phyloP scores from a whole-genome alignment of 1,140 invertebrate species.

The Ceratosolen solmsi region DNA sequence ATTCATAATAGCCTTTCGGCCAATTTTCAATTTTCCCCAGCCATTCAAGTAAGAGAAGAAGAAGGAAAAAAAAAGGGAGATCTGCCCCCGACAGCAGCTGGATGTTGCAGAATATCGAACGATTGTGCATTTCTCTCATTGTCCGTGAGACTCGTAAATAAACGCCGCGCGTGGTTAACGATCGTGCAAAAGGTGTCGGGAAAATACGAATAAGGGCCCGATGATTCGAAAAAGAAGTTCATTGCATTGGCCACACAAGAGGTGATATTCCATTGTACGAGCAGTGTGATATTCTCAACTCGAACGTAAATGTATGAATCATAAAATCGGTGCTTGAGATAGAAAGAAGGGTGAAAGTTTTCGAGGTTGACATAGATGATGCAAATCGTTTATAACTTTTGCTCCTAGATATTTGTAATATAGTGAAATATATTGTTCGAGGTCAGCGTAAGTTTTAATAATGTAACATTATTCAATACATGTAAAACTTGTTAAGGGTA shows the following conservation, averaged over 20 bases:
- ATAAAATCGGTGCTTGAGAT: not conserved
- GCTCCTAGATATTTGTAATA: not conserved
- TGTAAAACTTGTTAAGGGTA: too few relatives aligned
- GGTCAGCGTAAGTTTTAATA: too few relatives aligned
- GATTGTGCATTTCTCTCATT: not conserved
- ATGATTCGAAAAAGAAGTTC: conserved; percentile 13
- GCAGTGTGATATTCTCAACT: not conserved
- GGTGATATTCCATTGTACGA: not conserved
- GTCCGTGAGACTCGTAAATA: not conserved
- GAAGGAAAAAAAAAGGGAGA: not conserved
- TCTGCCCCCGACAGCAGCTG: conserved; percentile 6
- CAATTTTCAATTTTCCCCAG: conserved; percentile 47
- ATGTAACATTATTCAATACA: too few relatives aligned
- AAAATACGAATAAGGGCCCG: not conserved
- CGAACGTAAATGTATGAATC: not conserved
- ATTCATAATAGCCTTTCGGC: conserved; percentile 4
- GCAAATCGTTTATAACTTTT: conserved; percentile 10
- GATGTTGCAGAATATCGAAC: conserved; percentile 24
- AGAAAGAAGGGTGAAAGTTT: conserved; percentile 5
- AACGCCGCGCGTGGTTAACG: not conserved
- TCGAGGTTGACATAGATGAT: not conserved
- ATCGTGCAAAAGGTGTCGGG: conserved; percentile 6
- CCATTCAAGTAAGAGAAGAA: conserved; percentile 27
- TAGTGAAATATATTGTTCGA: too few relatives aligned
- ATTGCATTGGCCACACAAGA: not conserved